Evolutionary conservation across 92 coral and sea anemone species (phyloP), one percentile per base, ranked within the genome.

Genomic region (Phymanthus crucifer): DNA sequence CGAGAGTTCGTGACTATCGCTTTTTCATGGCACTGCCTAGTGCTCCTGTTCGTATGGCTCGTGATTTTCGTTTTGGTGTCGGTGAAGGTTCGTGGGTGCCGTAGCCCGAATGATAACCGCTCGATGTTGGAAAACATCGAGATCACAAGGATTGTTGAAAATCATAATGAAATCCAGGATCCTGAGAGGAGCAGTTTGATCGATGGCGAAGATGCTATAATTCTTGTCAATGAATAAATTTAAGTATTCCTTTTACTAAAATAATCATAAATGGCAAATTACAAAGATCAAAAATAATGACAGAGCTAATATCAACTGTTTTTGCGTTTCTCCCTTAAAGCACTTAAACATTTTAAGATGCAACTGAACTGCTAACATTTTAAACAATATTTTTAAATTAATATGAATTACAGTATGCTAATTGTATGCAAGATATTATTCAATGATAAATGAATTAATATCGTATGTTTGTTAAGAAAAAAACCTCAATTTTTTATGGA

Each of bases 21-120:
- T n/a, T 89, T 89, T 54, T 64, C 93, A 9, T 89, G 93, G 93
- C 93, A 85, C 45, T 43, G 13, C 6, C 12, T 85, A 24, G 93
- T 80, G 0, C 18, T 85, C 32, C 56, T 89, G 14, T 14, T 71
- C 21, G 13, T 40, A n/a, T 57, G 73, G 64, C 21, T 78, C 0
- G 36, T 37, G 8, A 23, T 67, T 14, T 76, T 83, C 79, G 64
- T 54, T 32, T 26, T 65, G 21, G 57, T 77, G 13, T 77, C 81
- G 7, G 11, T 61, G 12, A 77, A 77, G n/a, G n/a, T 40, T 23
- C 71, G 72, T 21, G 50, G 81, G 21, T 61, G 72, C 21, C n/a
- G 27, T 3, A 38, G 16, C 72, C 56, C 34, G 7, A 77, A 37
- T n/a, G 14, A 14, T 43, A 43, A n/a, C n/a, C n/a, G 48, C 13